Percentiles rank a stretch among this genome's conserved stretches.
Conservation (phyloP, 2,888 invertebrate genomes). For the Lasius platythorax region DNA sequence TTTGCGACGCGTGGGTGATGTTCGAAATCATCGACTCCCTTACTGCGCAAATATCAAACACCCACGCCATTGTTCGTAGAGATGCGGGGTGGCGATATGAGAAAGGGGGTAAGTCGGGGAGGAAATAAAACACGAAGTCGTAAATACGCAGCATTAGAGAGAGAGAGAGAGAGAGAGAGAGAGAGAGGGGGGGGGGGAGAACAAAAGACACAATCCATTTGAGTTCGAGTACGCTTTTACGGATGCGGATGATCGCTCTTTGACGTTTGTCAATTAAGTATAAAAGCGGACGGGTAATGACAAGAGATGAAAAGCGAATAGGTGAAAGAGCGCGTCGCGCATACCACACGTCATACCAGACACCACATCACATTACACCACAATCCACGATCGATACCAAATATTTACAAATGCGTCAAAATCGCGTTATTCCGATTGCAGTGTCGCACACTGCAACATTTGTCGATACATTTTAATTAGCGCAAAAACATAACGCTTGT, state of each 20-base stretch:
- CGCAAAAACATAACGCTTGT: not conserved
- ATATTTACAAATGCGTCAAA: constrained; percentile 67
- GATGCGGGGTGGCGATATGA: not conserved
- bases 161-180: not conserved
- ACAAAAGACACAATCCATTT: not conserved
- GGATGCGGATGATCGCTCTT: constrained; percentile 43
- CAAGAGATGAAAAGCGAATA: constrained; percentile 28
- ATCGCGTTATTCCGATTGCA: constrained; percentile 23
- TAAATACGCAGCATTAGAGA: not conserved
- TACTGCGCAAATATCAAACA: constrained; percentile 55
- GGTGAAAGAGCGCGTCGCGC: constrained; percentile 18
- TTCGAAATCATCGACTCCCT: constrained; percentile 25
- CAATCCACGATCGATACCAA: constrained; percentile 61
- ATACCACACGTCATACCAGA: constrained; percentile 24
- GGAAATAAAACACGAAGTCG: not conserved
- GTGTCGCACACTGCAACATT: not conserved
- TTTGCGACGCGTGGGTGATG: constrained; percentile 58
- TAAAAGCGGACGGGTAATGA: constrained; percentile 27
- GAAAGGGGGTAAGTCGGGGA: not conserved
- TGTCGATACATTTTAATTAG: constrained; percentile 18
- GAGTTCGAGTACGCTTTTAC: not conserved
- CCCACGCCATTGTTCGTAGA: constrained; percentile 51
- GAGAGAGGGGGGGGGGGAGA: too few species aligned
- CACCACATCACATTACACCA: not conserved
- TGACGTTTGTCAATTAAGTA: constrained; percentile 62